A percentile compares a stretch with the other conserved stretches of the same genome.
Evolutionary conservation across 2,888 invertebrate species (phyloP).

Genomic region (Melitaea athalia): DNA sequence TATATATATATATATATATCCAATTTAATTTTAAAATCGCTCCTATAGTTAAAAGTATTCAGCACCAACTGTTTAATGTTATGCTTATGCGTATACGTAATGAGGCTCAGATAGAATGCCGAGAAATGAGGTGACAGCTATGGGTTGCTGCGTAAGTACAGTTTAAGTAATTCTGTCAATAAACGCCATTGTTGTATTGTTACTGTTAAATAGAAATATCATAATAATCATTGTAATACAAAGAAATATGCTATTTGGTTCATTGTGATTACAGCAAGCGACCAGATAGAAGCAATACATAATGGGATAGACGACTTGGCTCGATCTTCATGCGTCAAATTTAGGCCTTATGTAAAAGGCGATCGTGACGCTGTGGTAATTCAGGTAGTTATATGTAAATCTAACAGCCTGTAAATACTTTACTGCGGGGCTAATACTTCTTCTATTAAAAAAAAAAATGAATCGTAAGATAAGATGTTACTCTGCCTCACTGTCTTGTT

Average conservation of each 20-base stretch:
- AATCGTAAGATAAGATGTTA: neutral
- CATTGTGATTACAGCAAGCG: slow-evolving; percentile 54
- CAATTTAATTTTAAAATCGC: too few species aligned
- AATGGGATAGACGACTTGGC: slow-evolving; percentile 74
- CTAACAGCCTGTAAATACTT: too few species aligned
- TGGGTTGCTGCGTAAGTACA: slow-evolving; percentile 22
- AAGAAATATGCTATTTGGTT: slow-evolving; percentile 6
- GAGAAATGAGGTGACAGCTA: neutral
- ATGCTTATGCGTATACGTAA: too few species aligned
- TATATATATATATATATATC: too few species aligned
- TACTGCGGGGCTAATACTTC: too few species aligned
- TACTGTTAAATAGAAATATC: slow-evolving; percentile 16
- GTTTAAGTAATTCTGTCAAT: slow-evolving; percentile 22
- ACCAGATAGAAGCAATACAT: slow-evolving; percentile 73
- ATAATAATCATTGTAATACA: too few species aligned
- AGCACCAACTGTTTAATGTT: too few species aligned
- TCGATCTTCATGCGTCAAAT: slow-evolving; percentile 75
- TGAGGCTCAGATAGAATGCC: neutral
- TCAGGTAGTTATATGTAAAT: slow-evolving; percentile 58
- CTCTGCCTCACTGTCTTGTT: too few species aligned
- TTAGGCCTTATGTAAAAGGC: slow-evolving; percentile 71
- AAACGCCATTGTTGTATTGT: slow-evolving; percentile 28
- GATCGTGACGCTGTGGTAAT: slow-evolving; percentile 76
- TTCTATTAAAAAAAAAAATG: neutral
- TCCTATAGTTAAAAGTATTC: too few species aligned